Evolutionary conservation across 1,140 invertebrate genomes (phyloP), one percentile per base, ranked within the genome.

Genomic region (Monochamus saltuarius): DNA sequence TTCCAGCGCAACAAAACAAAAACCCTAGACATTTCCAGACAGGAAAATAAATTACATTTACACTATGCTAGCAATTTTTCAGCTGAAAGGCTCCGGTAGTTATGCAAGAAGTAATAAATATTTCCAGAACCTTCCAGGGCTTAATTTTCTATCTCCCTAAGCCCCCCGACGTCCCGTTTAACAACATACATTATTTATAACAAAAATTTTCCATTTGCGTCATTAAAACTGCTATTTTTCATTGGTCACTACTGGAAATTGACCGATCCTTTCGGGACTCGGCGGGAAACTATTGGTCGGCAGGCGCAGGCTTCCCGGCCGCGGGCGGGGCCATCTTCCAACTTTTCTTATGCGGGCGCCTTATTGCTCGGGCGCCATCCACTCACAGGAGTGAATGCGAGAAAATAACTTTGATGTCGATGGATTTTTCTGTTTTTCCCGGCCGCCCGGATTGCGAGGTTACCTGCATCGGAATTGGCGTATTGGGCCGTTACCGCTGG

Each of bases 131-230:
- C 17, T 50, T 49, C 17, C 16, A 2, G 16, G 29, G 11, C 47
- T 47, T 50, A 49, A 17, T 34, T 11, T 43, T 37, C n/a, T 14
- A 16, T 37, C 40, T 42, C 19, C 16, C 16, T 16, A 13, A 51
- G 6, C 37, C 22, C 19, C 52, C 29, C 10, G 42, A 55, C 51
- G 59, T 67, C 59, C 55, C 62, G 59, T 66, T 56, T 55, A 62
- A 62, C 59, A 62, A 62, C 57, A 69, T 69, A 59, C 64, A 69
- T 69, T 64, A 69, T 69, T 69, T 69, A 69, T 69, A 69, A 69
- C 66, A 67, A 67, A 67, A 67, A 67, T 62, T 54, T 57, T 50
- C 50, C 63, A 62, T 67, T 59, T 65, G 59, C 63, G 66, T 68
- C 63, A 68, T 61, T 40, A 68, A 63, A 66, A 58, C 34, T 35